These are phyloP conservation scores for Pyrrhosoma nymphula DNA, from an alignment of 2,888 invertebrate species.

Conservation along the genomic window DNA sequence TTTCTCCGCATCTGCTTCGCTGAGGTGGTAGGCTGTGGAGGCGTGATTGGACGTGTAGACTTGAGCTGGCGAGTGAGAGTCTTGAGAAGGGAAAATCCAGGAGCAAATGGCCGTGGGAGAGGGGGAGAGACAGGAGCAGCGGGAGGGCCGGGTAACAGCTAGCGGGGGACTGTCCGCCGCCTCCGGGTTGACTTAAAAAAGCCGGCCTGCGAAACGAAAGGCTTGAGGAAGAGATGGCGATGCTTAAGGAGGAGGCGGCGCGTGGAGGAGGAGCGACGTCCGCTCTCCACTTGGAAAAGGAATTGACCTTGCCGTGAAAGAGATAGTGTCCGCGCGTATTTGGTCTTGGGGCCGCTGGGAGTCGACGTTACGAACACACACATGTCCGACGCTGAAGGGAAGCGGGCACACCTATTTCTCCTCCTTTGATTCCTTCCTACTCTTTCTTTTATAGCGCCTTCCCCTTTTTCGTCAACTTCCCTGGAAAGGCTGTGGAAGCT, in stretches of 20 bases:
- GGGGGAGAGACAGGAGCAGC: background rate
- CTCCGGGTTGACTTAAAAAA: no score
- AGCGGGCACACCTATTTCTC: background rate
- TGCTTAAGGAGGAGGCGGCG: background rate
- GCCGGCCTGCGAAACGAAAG: background rate
- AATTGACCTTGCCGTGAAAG: conserved; percentile 61
- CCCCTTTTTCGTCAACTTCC: background rate
- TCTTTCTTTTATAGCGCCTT: background rate
- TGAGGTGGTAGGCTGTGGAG: background rate
- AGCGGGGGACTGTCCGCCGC: background rate
- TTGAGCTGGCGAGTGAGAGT: background rate
- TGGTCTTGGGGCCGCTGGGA: background rate
- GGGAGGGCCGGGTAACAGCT: background rate
- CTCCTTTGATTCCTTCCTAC: background rate
- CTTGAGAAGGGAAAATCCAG: background rate
- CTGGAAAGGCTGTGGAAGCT: background rate
- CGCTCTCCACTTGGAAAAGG: conserved; percentile 5
- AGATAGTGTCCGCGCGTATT: conserved; percentile 42
- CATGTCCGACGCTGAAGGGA: background rate
- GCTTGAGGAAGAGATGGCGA: background rate
- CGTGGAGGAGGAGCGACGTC: background rate
- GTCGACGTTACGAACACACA: background rate
- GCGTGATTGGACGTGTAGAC: background rate
- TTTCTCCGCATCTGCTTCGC: background rate
- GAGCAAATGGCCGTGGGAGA: background rate